Evolutionary conservation across 2,113 vertebrate species (phyloP).

Genomic region (Tupaia chinensis): DNA sequence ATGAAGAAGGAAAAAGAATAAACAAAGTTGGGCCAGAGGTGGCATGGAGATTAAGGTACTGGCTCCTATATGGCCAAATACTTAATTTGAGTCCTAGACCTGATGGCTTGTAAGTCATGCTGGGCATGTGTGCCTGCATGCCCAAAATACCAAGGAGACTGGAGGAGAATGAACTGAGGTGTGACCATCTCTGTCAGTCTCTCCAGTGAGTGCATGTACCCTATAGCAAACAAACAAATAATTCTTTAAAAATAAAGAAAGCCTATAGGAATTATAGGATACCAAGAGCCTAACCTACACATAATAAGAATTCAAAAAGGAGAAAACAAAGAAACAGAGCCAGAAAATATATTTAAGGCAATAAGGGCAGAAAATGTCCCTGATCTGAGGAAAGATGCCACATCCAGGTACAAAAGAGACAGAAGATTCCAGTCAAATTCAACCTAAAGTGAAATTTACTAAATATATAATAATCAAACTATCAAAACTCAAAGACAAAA

Average conservation of each 20-base stretch:
- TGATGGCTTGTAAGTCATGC: too few relatives aligned
- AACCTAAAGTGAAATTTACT: background rate
- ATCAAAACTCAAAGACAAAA: background rate
- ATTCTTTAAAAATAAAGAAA: background rate
- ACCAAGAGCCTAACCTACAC: background rate
- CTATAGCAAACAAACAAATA: too few relatives aligned
- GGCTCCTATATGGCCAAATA: too few relatives aligned
- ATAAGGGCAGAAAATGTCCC: background rate
- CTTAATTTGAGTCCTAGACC: too few relatives aligned
- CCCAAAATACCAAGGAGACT: too few relatives aligned
- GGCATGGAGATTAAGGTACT: too few relatives aligned
- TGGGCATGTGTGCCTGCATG: too few relatives aligned
- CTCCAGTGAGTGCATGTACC: too few relatives aligned
- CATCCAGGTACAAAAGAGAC: background rate
- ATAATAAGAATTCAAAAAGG: background rate
- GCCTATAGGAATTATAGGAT: background rate
- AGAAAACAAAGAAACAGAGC: background rate
- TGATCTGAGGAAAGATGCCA: background rate
- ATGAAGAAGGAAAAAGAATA: too few relatives aligned
- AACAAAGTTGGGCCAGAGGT: too few relatives aligned
- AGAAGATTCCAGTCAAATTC: background rate
- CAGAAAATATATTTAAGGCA: background rate
- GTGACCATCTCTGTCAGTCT: too few relatives aligned
- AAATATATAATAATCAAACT: background rate
- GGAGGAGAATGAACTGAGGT: too few relatives aligned